Conservation (phyloP, 2,113 vertebrate genomes). For the Physeter macrocephalus region DNA sequence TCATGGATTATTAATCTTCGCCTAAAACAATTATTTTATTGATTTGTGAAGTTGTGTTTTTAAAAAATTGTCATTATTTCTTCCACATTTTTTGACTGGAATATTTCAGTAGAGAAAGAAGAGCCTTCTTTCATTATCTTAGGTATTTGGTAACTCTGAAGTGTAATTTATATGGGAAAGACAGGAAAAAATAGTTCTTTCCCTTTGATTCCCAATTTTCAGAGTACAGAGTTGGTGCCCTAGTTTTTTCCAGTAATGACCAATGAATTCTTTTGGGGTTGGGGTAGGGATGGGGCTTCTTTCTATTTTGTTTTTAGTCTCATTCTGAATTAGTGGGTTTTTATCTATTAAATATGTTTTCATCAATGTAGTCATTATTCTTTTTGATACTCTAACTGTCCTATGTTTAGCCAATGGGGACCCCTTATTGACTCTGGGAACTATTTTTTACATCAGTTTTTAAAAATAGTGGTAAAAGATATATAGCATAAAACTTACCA, state of each 20-base stretch:
- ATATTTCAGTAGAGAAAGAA: not conserved
- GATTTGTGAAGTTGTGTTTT: not conserved
- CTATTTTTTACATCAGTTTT: not conserved
- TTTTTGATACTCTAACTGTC: not conserved
- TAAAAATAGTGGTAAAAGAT: not conserved
- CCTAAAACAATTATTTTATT: not conserved
- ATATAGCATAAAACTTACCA: not conserved
- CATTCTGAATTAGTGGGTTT: not conserved
- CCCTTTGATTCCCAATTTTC: not conserved
- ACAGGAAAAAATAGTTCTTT: not conserved
- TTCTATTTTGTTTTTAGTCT: not conserved
- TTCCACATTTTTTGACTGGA: not conserved
- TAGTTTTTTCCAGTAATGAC: not conserved
- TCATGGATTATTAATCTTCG: not conserved
- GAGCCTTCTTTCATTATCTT: not conserved
- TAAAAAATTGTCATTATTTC: not conserved
- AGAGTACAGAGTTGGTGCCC: not conserved
- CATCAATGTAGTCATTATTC: not conserved
- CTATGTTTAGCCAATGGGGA: not conserved
- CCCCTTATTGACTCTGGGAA: not conserved
- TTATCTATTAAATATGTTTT: not conserved
- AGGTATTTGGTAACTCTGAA: not conserved
- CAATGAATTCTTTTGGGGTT: not conserved
- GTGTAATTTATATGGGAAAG: not conserved
- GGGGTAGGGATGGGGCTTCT: not conserved